Base-by-base conservation (phyloP, 2,797 vertebrate species). In the Hippopotamyrus pictus region DNA sequence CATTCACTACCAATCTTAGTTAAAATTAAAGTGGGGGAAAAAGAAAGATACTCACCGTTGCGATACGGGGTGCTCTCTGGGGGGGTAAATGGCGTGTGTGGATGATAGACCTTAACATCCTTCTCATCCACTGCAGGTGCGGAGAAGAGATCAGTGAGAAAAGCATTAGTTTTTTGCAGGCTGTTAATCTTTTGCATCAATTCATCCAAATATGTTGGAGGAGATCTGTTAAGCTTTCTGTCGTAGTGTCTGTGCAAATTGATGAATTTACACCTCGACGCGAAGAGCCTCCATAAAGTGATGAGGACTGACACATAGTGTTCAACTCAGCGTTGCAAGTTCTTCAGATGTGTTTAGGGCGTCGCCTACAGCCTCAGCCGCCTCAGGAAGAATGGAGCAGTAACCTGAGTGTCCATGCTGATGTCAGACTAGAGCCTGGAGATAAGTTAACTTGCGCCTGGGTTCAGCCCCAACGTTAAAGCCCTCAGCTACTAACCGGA, bases 1-100 rank as follows among this genome's bases (percentile, higher is more conserved):
- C 0, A 8, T 25, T 62, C 22, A 25, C 7, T 62, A 22, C 29
- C 4, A 17, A 33, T 37, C 65, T 17, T 33, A 2, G 29, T 5
- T 33, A 33, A 33, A 33, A 33, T 65, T 59, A 11, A 25, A 57
- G 5, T 19, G 5, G 50, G 50, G 50, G 48, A 2, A 37, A 54
- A 57, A 57, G 2, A 25, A 25, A 69, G 29, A 69, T 51, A 11
- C 29, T 22, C 33, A 87, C 51, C 7, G 8, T 37, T 87, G 9
- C 12, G 14, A 54, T 41, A 59, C 33, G 7, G 29, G 22, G 51
- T 37, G 25, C 6, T 5, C 9, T 0, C 0, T 0, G 25, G 51
- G 8, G 94, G 92, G 59, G n/a, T 91, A 92, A 96, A 96, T 0
- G 96, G 95, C 0, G 92, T 94, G 93, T 97, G 96, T 44, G 94